phyloP scores from a whole-genome alignment of 1,140 invertebrate species.

The Chelonus insularis region DNA sequence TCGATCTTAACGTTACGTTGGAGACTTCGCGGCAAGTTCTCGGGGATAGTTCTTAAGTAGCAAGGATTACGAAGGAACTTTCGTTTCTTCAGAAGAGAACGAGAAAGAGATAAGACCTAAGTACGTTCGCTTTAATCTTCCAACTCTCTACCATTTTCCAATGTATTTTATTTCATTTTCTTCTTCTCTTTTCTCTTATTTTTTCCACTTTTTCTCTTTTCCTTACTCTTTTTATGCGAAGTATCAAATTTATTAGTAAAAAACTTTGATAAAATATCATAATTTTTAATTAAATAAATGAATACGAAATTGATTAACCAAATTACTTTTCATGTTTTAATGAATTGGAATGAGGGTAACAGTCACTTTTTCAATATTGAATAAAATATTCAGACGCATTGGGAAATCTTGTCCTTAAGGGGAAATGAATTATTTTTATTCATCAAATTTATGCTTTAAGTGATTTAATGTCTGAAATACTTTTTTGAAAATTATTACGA shows the following conservation, averaged over 20 bases:
- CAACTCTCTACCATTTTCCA: conserved; percentile 14
- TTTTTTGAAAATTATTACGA: no score
- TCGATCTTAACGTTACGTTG: conserved; percentile 21
- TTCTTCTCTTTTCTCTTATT: conserved; percentile 23
- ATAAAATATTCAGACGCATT: no score
- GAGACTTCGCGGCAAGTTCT: conserved; percentile 22
- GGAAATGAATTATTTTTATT: no score
- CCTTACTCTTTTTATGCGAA: conserved; percentile 14
- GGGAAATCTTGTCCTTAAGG: no score
- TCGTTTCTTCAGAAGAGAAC: conserved; percentile 20
- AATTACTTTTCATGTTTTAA: no score
- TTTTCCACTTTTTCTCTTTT: not conserved
- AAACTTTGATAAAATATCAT: no score
- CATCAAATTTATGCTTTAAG: no score
- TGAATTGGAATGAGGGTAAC: no score
- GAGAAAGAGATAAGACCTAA: conserved; percentile 14
- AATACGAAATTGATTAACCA: no score
- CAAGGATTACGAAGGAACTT: conserved; percentile 45
- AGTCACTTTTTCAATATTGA: no score
- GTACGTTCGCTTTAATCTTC: conserved; percentile 21
- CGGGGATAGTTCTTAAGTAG: conserved; percentile 36
- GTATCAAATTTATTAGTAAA: not conserved
- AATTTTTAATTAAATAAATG: no score
- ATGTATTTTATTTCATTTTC: conserved; percentile 22
- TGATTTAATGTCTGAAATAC: no score